Evolutionary conservation across 2,797 vertebrate genomes (phyloP), one percentile per base, ranked within the genome.

Genomic region (Eospalax fontanierii): DNA sequence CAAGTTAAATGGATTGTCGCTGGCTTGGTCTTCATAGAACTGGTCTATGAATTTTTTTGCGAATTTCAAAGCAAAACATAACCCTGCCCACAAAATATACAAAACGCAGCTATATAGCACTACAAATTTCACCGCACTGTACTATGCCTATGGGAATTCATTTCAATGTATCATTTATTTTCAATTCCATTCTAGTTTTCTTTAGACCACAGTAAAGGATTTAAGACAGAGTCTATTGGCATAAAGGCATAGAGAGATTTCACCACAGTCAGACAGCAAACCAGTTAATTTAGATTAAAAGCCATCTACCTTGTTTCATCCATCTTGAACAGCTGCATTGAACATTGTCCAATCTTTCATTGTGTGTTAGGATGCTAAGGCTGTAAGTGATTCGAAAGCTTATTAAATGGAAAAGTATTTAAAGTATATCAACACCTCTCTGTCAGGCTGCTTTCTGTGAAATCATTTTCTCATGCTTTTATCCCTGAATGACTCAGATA

Each of bases 381-480:
- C 38, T 57, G 40, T 38, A 54, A 91, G 76, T 30, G 66, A 74
- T 71, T 88, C 84, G 74, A 81, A 95, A 40, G 2, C 16, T 24
- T 87, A 91, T 91, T 59, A 86, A 87, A 68, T 30, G 28, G 57
- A 59, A 74, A 21, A 65, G 35, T 73, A 89, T 93, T 94, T 91
- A 86, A 95, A 93, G 90, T 85, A 82, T 11, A 89, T 26, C n/a
- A 79, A 83, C 24, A 91, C 16, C 66, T 35, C 33, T 74, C 78
- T 95, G 95, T 61, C 66, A 85, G 66, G 11, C 73, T 85, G 14
- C 30, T 79, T 68, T 82, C 38, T 85, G 84, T 57, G 87, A 96
- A 95, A 80, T 73, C 66, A 33, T 40, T 86, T 89, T 86, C 75
- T 79, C 76, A 33, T 38, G 78, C 40, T 87, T 95, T 95, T 82